Percentiles rank a stretch among this genome's conserved stretches.
These are phyloP conservation scores for Oscheius sp. DNA, from an alignment of 2,888 invertebrate species.

Conservation along the genomic window DNA sequence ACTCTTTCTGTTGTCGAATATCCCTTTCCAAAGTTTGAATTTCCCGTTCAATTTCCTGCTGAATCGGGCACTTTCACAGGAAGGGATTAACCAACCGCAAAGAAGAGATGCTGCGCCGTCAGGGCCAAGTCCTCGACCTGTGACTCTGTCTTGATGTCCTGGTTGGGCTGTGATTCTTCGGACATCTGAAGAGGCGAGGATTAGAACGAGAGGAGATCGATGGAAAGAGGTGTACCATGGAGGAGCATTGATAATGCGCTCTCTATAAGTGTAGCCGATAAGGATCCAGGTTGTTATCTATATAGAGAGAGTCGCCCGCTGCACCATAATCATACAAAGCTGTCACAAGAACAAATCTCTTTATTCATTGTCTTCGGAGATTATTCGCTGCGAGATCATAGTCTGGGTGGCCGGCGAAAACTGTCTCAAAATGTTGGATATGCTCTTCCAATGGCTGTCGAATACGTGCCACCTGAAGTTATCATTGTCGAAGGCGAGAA, in stretches of 20 bases:
- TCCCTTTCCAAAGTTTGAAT: slow-evolving; percentile 52
- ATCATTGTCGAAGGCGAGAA: neutral
- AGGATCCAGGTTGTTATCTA: slow-evolving; percentile 36
- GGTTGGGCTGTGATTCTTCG: slow-evolving; percentile 18
- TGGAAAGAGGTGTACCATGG: slow-evolving; percentile 33
- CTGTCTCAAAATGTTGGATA: slow-evolving; percentile 18
- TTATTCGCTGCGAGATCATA: slow-evolving; percentile 1
- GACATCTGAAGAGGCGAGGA: slow-evolving; percentile 9
- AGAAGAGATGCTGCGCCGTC: slow-evolving; percentile 26
- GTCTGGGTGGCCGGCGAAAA: slow-evolving; percentile 14
- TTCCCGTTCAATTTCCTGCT: slow-evolving; percentile 52
- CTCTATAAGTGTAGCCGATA: slow-evolving; percentile 33
- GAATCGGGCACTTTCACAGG: neutral
- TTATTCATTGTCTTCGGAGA: neutral
- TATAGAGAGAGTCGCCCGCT: slow-evolving; percentile 29
- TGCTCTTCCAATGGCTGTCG: slow-evolving; percentile 24
- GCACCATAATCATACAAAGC: slow-evolving; percentile 30
- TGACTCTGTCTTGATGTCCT: slow-evolving; percentile 18
- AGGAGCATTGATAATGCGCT: slow-evolving; percentile 36
- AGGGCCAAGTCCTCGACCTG: slow-evolving; percentile 17
- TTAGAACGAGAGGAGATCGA: slow-evolving; percentile 16
- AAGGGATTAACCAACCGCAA: slow-evolving; percentile 11
- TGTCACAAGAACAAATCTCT: slow-evolving; percentile 2
- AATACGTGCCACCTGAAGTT: neutral
- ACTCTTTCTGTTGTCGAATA: slow-evolving; percentile 58